Conservation (phyloP, 2,888 invertebrate species). For the Nephrotoma guestfalica region DNA sequence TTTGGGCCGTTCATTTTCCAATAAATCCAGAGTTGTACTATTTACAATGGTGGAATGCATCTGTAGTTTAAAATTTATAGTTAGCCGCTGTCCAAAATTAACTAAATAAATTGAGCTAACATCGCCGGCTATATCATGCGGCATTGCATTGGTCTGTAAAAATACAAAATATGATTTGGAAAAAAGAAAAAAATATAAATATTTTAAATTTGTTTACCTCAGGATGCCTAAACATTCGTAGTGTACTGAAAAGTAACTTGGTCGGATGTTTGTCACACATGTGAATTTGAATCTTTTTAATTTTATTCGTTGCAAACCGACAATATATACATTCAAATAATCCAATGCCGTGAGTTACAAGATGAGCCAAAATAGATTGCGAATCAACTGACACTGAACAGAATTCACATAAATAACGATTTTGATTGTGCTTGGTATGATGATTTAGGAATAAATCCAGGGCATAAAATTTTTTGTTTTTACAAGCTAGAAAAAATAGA, state of each 20-base stretch:
- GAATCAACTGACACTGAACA: conserved; percentile 6
- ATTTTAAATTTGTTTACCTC: not conserved
- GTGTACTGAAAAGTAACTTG: conserved; percentile 11
- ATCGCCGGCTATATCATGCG: not conserved
- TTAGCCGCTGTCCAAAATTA: not conserved
- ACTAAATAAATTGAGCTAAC: not conserved
- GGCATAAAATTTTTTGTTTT: conserved; percentile 6
- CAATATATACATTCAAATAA: conserved; percentile 39
- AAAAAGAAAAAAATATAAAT: not conserved
- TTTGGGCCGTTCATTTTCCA: not conserved
- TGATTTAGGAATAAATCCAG: conserved; percentile 9
- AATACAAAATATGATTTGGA: not conserved
- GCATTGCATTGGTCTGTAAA: not conserved
- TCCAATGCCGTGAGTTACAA: conserved; percentile 30
- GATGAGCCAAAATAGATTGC: conserved; percentile 22
- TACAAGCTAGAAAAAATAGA: conserved; percentile 7
- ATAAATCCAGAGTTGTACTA: not conserved
- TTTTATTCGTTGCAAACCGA: conserved; percentile 25
- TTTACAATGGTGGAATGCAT: not conserved
- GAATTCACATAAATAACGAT: conserved; percentile 8
- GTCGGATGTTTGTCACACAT: conserved; percentile 32
- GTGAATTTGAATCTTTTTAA: conserved; percentile 34
- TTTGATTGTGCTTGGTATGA: not conserved
- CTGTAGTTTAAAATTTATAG: not conserved
- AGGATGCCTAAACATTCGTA: not conserved